These are phyloP conservation scores for Salarias fasciatus DNA, from an alignment of 2,797 vertebrate species.

Conservation along the genomic window DNA sequence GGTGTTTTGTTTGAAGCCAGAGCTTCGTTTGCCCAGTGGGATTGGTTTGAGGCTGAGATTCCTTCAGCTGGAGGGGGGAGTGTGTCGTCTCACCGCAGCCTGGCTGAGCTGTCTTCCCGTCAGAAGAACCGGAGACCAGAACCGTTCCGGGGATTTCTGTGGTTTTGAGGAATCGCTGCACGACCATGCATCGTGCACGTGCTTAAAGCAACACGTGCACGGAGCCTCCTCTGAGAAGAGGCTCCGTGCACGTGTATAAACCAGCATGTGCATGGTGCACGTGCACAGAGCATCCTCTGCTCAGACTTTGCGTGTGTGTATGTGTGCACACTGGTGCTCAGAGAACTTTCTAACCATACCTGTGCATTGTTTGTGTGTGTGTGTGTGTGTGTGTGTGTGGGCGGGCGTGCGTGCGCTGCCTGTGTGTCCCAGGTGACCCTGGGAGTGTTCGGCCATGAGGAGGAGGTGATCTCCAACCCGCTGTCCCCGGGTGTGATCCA, in stretches of 20 bases:
- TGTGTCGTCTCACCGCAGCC: slow-evolving; percentile 48
- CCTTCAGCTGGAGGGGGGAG: slow-evolving; percentile 55
- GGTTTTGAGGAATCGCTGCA: slow-evolving; percentile 1
- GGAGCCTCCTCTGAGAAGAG: no score
- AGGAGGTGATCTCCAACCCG: slow-evolving; percentile 97
- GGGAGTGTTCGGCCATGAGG: slow-evolving; percentile 94
- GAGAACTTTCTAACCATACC: no score
- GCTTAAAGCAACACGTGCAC: no score
- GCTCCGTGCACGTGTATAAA: no score
- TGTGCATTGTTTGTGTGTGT: slow-evolving; percentile 4
- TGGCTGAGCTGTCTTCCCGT: slow-evolving; percentile 46
- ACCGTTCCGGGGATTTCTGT: slow-evolving; percentile 45
- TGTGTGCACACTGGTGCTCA: slow-evolving; percentile 3
- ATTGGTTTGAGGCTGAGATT: slow-evolving; percentile 37
- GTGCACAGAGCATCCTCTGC: no score
- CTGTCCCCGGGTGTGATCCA: slow-evolving; percentile 95
- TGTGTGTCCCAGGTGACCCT: slow-evolving; percentile 90
- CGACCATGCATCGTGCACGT: no score
- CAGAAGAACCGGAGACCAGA: slow-evolving; percentile 51
- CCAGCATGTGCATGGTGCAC: no score
- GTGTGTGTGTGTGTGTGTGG: neutral
- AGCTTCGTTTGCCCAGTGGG: neutral
- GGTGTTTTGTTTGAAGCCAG: neutral
- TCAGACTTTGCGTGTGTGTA: neutral
- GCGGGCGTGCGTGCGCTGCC: slow-evolving; percentile 1